Base-by-base conservation (phyloP, 2,113 vertebrate genomes). In the Scomber colias region DNA sequence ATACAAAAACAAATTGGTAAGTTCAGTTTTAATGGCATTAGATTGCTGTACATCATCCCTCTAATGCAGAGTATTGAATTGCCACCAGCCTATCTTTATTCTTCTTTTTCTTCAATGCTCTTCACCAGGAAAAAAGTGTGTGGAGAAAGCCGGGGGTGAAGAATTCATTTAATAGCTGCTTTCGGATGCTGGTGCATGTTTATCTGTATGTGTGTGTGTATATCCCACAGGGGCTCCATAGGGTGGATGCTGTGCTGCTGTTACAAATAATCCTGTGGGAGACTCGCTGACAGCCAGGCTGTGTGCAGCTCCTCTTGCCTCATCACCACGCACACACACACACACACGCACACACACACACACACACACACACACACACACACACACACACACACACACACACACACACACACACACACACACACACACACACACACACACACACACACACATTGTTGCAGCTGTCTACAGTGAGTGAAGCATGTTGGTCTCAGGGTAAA, bases 401-500 rank as follows among this genome's bases (percentile, higher is more conserved):
- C 21, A 21, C 21, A 21, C 21, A 21, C 21, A 21, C 21, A 21
- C 21, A 21, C 21, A 21, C 63, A 82, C 61, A 57, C 57, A 40
- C n/a, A 69, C 51, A 46, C 50, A 55, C 77, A 60, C 35, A 35
- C 31, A 40, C n/a, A 51, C 30, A 60, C 53, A 56, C 71, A 49
- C 71, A 49, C 46, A 60, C 53, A 57, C 57, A 63, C 60, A 59
- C 46, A 7, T n/a, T 45, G 54, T 17, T 49, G 77, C 56, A 59
- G 61, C 48, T 60, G 55, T 57, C 67, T 67, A 55, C 81, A 46
- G 70, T 56, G 68, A 80, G 24, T 55, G 72, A 67, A 35, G 77
- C 79, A 63, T 61, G 72, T 46, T 79, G 81, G 72, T 83, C 89
- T 79, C 74, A 13, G 82, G 86, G 86, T 84, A 82, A 89, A 80